Evolutionary conservation across 1,140 invertebrate species (phyloP).

Genomic region (Temnothorax nylanderi): DNA sequence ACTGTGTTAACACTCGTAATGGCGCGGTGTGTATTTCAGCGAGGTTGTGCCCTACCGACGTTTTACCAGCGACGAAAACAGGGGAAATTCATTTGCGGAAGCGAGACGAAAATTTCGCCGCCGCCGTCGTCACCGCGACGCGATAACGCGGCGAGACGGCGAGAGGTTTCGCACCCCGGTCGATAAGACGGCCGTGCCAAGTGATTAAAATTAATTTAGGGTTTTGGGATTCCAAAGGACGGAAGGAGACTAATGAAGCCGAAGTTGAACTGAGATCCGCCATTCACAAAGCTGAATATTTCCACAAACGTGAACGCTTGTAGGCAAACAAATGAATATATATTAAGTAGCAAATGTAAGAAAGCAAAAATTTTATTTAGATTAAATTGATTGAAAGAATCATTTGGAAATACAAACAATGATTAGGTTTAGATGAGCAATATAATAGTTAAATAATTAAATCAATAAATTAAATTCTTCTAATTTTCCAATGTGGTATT

Average conservation of each 20-base stretch:
- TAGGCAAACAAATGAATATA: background rate
- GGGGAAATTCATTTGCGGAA: constrained; percentile 60
- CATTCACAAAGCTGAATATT: background rate
- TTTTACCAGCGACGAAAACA: constrained; percentile 48
- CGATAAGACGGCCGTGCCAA: constrained; percentile 26
- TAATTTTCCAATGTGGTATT: background rate
- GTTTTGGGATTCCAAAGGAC: constrained; percentile 9
- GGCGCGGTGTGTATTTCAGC: constrained; percentile 67
- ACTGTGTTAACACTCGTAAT: constrained; percentile 73
- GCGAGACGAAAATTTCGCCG: constrained; percentile 50
- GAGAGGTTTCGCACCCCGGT: constrained; percentile 5
- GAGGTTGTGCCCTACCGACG: constrained; percentile 13
- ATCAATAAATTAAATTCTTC: background rate
- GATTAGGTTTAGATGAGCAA: background rate
- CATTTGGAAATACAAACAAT: background rate
- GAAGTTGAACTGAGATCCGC: background rate
- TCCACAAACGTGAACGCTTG: background rate
- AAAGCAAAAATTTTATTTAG: background rate
- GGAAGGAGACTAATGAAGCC: constrained; percentile 20
- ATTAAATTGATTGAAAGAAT: background rate
- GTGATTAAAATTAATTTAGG: constrained; percentile 56
- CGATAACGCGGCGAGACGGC: constrained; percentile 46
- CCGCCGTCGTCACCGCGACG: constrained; percentile 11
- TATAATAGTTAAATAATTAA: background rate
- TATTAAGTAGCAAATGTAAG: background rate